Evolutionary conservation across 2,113 vertebrate genomes (phyloP).

Genomic region (Cephalopholis sonnerati): DNA sequence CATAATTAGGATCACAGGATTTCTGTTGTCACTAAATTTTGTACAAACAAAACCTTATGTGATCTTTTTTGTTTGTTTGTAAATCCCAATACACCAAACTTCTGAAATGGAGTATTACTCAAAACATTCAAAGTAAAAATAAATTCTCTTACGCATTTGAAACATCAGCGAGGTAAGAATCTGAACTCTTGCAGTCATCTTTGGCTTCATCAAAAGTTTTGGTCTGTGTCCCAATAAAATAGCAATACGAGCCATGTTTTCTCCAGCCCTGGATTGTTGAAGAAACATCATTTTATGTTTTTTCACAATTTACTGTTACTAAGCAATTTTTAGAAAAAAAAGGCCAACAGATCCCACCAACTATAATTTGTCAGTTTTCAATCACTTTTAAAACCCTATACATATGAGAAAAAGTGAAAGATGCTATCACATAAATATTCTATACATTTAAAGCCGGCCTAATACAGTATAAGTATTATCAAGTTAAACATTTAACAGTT

Average conservation of each 20-base stretch:
- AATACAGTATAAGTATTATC: too few relatives aligned
- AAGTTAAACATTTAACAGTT: too few relatives aligned
- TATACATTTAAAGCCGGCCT: too few relatives aligned
- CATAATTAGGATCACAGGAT: not conserved
- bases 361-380: too few relatives aligned
- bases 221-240: constrained; percentile 84
- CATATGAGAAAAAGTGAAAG: too few relatives aligned
- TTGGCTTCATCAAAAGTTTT: constrained; percentile 88
- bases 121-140: not conserved
- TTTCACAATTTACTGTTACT: not conserved
- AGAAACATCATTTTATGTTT: not conserved
- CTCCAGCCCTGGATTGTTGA: constrained; percentile 88
- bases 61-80: not conserved
- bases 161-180: constrained; percentile 86
- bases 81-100: not conserved
- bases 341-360: too few relatives aligned
- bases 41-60: not conserved
- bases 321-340: too few relatives aligned
- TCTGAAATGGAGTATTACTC: too few relatives aligned
- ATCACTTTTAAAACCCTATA: too few relatives aligned
- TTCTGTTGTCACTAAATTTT: not conserved
- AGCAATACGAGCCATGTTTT: constrained; percentile 89
- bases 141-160: constrained; percentile 84
- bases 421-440: too few relatives aligned
- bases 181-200: constrained; percentile 81